Base-by-base conservation (phyloP, 1,140 invertebrate species). In the Heliconius congener region DNA sequence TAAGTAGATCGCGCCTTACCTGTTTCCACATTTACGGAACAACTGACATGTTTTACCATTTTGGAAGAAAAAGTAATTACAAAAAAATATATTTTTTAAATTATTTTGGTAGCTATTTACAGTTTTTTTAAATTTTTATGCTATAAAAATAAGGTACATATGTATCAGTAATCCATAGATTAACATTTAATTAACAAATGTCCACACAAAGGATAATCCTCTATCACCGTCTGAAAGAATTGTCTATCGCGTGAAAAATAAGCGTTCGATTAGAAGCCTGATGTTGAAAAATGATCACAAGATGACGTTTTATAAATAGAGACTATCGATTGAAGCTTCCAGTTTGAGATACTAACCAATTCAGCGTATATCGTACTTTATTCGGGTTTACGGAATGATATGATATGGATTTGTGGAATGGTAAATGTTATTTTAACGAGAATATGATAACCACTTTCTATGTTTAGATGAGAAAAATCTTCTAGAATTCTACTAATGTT, bases 1-100 rank as follows among this genome's bases (percentile, higher is more conserved):
- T 52, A 52, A 87, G 86, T 86, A 85, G 87, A 84, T 80, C 87
- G 74, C 81, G 77, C 81, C 81, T 77, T 85, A 86, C 78, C 74
- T 57, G 83, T 74, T 76, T 27, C 74, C n/a, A 75, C 74, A 66
- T 42, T 66, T 39, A 57, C 60, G 50, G 55, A 23, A 8, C 8
- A 42, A 66, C 18, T 75, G 60, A n/a, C 55, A 52, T 23, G 18
- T 52, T 46, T 74, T 66, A 30, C 60, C n/a, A 30, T 66, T 66
- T 66, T 4, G 27, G 27, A 66, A 30, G 27, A 0, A 66, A 66
- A 66, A 30, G 27, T 66, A 27, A 66, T 6, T 8, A 18, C 8
- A 13, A 30, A 66, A 66, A 66, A 16, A 66, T 4, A 30, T 66
- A 66, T 66, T 18, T 66, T 66, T 30, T 13, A 27, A 66, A 66